Percentiles rank a stretch among this genome's conserved stretches.
These are phyloP conservation scores for Drosophila bocki DNA, from an alignment of 1,140 invertebrate genomes.

Conservation along the genomic window DNA sequence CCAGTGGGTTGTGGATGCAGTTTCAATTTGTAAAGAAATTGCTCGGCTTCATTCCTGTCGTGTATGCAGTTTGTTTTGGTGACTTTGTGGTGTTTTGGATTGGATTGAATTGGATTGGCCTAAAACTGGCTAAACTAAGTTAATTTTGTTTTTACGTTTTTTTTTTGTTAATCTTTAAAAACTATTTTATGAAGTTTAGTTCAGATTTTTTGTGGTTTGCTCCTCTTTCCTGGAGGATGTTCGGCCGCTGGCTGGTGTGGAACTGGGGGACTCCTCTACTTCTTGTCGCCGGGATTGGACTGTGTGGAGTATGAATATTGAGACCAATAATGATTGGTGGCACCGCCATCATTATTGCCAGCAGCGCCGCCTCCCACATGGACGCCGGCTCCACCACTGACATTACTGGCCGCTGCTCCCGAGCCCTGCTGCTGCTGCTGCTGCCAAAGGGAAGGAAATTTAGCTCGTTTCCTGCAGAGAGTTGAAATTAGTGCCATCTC, in stretches of 20 bases:
- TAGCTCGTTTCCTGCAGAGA: background rate
- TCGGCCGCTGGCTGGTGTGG: slow-evolving; percentile 22
- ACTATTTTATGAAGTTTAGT: slow-evolving; percentile 68
- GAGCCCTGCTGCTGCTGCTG: slow-evolving; percentile 61
- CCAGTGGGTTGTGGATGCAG: slow-evolving; percentile 6
- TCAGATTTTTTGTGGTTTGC: slow-evolving; percentile 57
- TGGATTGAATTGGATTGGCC: slow-evolving; percentile 45
- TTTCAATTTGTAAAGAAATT: slow-evolving; percentile 9
- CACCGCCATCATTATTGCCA: slow-evolving; percentile 72
- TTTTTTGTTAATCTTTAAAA: slow-evolving; percentile 59
- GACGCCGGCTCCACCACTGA: slow-evolving; percentile 39
- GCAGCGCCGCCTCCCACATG: slow-evolving; percentile 40
- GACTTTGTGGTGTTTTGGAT: slow-evolving; percentile 20
- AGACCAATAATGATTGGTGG: slow-evolving; percentile 84
- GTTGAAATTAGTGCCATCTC: background rate
- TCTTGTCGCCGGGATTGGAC: slow-evolving; percentile 74
- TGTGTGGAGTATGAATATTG: slow-evolving; percentile 83
- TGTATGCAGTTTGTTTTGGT: slow-evolving; percentile 12
- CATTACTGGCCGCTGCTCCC: slow-evolving; percentile 55
- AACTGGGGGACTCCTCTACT: slow-evolving; percentile 50
- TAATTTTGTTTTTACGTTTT: slow-evolving; percentile 46
- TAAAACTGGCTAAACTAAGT: slow-evolving; percentile 73
- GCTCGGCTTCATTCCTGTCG: slow-evolving; percentile 3
- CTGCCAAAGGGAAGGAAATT: background rate
- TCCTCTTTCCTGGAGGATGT: slow-evolving; percentile 27